phyloP scores from a whole-genome alignment of 1,140 invertebrate genomes.

The Penaeus vannamei region DNA sequence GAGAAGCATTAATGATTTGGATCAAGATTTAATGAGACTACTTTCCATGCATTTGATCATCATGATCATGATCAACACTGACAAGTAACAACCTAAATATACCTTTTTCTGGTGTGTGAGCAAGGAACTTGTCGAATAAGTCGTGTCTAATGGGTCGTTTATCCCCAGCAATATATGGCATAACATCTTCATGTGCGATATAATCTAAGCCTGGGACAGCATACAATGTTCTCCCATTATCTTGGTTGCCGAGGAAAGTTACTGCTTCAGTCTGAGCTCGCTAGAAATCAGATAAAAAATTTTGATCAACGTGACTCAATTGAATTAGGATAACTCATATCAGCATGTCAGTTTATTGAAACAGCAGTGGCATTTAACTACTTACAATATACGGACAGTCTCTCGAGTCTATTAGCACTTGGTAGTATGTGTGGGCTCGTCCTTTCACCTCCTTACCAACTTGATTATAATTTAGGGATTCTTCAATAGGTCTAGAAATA shows the following conservation, averaged over 20 bases:
- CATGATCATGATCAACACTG: too few species aligned
- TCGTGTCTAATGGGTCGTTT: conserved; percentile 92
- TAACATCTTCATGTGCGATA: conserved; percentile 95
- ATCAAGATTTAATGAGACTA: too few species aligned
- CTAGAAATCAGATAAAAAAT: conserved; percentile 73
- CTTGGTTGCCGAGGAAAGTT: conserved; percentile 96
- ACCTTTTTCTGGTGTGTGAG: conserved; percentile 84
- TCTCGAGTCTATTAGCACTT: conserved; percentile 95
- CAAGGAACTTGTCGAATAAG: conserved; percentile 95
- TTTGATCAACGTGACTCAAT: neutral
- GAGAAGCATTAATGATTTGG: too few species aligned
- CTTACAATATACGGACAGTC: conserved; percentile 96
- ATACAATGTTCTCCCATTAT: conserved; percentile 87
- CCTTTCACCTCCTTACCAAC: conserved; percentile 91
- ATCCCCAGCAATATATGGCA: conserved; percentile 86
- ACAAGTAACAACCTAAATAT: conserved; percentile 12
- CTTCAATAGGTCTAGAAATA: conserved; percentile 64
- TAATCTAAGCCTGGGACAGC: conserved; percentile 97
- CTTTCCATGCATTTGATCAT: too few species aligned
- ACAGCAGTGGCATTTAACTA: conserved; percentile 63
- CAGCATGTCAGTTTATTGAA: neutral
- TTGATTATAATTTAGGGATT: conserved; percentile 74
- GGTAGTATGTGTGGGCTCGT: conserved; percentile 94
- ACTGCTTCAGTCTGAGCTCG: conserved; percentile 96
- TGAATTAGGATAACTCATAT: too few species aligned